These are phyloP conservation scores for Heterodera carotae DNA, from an alignment of 1,140 invertebrate species.

Conservation along the genomic window DNA sequence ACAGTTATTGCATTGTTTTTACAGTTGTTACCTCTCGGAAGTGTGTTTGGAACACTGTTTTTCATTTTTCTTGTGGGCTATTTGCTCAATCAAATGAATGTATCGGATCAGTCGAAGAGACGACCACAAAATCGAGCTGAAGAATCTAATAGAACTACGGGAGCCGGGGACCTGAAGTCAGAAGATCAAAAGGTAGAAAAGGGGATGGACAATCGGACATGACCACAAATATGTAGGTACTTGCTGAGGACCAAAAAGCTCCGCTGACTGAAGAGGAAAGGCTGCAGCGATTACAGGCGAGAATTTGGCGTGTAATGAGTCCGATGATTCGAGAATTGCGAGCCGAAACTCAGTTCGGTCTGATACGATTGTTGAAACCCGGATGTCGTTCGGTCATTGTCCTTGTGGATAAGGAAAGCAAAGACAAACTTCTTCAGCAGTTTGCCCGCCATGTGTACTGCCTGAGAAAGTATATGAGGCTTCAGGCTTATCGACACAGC, in stretches of 20 bases:
- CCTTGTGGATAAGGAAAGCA: constrained; percentile 83
- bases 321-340: constrained; percentile 80
- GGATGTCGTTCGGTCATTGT: constrained; percentile 89
- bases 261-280: constrained; percentile 30
- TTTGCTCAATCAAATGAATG: constrained; percentile 45
- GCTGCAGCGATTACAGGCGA: constrained; percentile 19
- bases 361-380: constrained; percentile 87
- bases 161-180: neutral
- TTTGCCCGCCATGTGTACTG: constrained; percentile 92
- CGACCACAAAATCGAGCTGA: constrained; percentile 20
- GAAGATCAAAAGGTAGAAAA: constrained; percentile 21
- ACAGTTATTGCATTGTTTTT: neutral
- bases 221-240: constrained; percentile 37
- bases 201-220: neutral
- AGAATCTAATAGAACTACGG: constrained; percentile 11
- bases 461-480: constrained; percentile 77
- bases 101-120: constrained; percentile 1
- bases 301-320: constrained; percentile 51
- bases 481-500: neutral
- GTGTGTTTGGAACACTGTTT: constrained; percentile 58
- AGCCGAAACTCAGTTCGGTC: constrained; percentile 90
- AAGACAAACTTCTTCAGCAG: constrained; percentile 80
- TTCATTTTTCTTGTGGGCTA: constrained; percentile 60
- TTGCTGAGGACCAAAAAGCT: constrained; percentile 61
- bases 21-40: constrained; percentile 56